Percentiles rank a stretch among this genome's conserved stretches.
Evolutionary conservation across 2,797 vertebrate species (phyloP).

Genomic region (Uromys caudimaculatus): DNA sequence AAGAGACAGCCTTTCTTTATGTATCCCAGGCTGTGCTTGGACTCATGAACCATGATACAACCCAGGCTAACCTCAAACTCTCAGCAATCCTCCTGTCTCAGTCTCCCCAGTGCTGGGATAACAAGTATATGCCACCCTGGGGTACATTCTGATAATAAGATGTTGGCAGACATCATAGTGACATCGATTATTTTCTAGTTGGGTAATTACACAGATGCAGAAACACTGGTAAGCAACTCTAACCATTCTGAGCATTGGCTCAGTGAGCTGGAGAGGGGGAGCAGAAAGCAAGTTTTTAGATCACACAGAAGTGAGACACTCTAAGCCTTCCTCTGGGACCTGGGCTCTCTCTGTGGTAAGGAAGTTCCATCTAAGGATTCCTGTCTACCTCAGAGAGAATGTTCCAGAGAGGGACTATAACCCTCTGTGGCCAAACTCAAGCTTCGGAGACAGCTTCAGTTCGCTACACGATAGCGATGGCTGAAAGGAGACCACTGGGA

Average conservation of each 20-base stretch:
- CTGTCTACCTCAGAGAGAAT: neutral
- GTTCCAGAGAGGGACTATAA: neutral
- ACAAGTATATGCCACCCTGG: neutral
- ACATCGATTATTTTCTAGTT: slow-evolving; percentile 5
- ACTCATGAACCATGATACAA: neutral
- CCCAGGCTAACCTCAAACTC: neutral
- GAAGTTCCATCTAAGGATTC: neutral
- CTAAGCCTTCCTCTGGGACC: neutral
- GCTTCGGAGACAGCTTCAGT: neutral
- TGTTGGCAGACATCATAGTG: neutral
- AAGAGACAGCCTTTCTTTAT: neutral
- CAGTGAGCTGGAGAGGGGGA: neutral
- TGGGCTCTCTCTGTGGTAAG: fast-evolving
- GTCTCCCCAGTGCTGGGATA: neutral
- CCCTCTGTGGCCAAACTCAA: neutral
- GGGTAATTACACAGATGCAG: neutral
- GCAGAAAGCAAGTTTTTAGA: neutral
- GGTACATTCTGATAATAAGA: slow-evolving; percentile 16
- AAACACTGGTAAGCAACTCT: slow-evolving; percentile 9
- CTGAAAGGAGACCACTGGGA: slow-evolving; percentile 36
- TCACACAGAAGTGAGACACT: neutral
- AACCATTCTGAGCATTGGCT: neutral
- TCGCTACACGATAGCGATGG: neutral
- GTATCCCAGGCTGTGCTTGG: neutral
- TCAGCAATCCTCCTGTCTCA: neutral